Base-by-base conservation (phyloP, 1,140 invertebrate species). In the Drosophila rhopaloa region DNA sequence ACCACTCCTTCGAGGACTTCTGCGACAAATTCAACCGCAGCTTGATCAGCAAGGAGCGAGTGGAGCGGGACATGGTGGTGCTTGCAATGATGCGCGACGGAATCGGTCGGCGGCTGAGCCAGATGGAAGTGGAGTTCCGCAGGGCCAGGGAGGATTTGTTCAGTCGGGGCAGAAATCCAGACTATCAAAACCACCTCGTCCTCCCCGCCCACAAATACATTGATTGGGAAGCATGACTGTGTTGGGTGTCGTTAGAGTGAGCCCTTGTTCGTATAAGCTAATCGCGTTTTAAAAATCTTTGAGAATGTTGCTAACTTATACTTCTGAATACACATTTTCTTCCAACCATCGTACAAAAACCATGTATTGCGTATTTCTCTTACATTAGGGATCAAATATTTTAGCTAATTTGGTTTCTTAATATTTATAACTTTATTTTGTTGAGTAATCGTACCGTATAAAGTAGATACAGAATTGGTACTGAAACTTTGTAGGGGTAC, bases 111-210 rank as follows among this genome's bases (percentile, higher is more conserved):
- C 57, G 41, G n/a, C 60, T 84, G 4, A 44, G 35, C 1, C 38
- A 74, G 8, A 65, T 84, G 44, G 81, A 85, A 32, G 2, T 37
- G 24, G 73, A 84, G 7, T 37, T 74, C 13, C 29, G 19, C 3
- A 24, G 8, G n/a, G 37, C 68, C 5, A 48, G 9, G 5, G 24
- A 38, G 4, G 9, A 35, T 8, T 14, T 61, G 14, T 37, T 51
- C 2, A 10, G 24, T 5, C 40, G 19, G 10, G 13, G 37, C 14
- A n/a, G 10, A 40, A 35, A 16, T n/a, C 11, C 47, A 32, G 27
- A 48, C 9, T 1, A 2, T 10, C 37, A 29, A 5, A 41, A 38
- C 5, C 4, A 63, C 4, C 10, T 13, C 1, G 38, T 9, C 14
- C 2, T 7, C 32, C 8, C 8, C 7, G 5, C 11, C 16, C 7